Evolutionary conservation across 1,140 invertebrate genomes (phyloP).

Genomic region (Zelostemma sp.): DNA sequence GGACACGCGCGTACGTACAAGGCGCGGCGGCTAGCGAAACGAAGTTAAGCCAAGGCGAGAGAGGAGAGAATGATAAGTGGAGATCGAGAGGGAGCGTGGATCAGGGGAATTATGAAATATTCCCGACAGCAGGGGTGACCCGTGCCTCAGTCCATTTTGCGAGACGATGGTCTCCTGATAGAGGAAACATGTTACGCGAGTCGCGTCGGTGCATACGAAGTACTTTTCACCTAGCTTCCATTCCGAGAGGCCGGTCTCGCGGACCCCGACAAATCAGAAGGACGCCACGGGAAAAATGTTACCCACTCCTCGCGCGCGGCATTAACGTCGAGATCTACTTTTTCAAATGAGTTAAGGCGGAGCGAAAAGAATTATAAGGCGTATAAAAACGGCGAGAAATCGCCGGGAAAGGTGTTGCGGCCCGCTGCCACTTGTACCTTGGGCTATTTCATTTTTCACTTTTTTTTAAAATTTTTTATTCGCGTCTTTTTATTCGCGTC

Average conservation of each 20-base stretch:
- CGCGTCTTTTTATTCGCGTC: background rate
- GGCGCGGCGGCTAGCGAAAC: background rate
- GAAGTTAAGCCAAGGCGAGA: background rate
- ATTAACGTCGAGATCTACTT: slow-evolving; percentile 41
- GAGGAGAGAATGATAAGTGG: slow-evolving; percentile 13
- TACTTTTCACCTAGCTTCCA: slow-evolving; percentile 36
- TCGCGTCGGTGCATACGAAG: slow-evolving; percentile 49
- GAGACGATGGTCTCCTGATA: slow-evolving; percentile 48
- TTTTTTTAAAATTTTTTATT: background rate
- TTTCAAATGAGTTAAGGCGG: slow-evolving; percentile 29
- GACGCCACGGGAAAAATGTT: slow-evolving; percentile 32
- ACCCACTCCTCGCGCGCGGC: slow-evolving; percentile 35
- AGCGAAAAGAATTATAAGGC: slow-evolving; percentile 25
- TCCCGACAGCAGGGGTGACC: slow-evolving; percentile 24
- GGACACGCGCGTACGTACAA: too few species aligned
- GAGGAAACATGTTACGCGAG: slow-evolving; percentile 49
- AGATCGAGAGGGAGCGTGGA: slow-evolving; percentile 29
- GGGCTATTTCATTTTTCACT: background rate
- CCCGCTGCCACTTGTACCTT: background rate
- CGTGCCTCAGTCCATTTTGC: slow-evolving; percentile 34
- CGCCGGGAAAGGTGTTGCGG: background rate
- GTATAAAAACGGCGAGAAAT: too few species aligned
- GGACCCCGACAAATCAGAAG: slow-evolving; percentile 43
- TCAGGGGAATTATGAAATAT: slow-evolving; percentile 53
- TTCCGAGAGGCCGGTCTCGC: slow-evolving; percentile 12